Base-by-base conservation (phyloP, 2,888 invertebrate genomes). In the Pheosia gnoma region DNA sequence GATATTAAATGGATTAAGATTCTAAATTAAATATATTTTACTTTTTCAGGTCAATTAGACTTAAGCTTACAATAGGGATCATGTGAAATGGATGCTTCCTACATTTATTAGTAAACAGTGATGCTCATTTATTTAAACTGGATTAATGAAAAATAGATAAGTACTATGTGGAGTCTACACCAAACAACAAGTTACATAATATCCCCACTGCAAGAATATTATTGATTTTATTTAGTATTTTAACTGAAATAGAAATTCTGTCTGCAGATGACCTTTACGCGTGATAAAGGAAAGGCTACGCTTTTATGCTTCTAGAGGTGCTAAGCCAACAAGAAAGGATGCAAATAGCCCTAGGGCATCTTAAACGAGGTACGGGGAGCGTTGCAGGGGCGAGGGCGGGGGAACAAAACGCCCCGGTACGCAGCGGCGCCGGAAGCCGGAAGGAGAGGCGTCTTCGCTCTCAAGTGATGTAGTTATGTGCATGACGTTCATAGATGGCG, bases 311-410 rank as follows among this genome's bases (percentile, higher is more conserved):
- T 25, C 25, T 25, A 25, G 41, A 9, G 41, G 41, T 25, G 45
- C 41, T 45, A 36, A 36, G 7, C 25, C 57, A 45, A 57, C 45
- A 45, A 57, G 36, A 45, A 25, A 57, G 45, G 57, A 45, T 45
- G 13, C 43, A 57, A 57, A 57, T 57, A 57, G 45, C 57, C 57
- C 36, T 4, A 43, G 45, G 57, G 43, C 45, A 45, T 57, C 45
- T 57, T 57, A 57, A 57, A 56, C 38, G 43, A 57, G 43, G 41
- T 45, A 57, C 11, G 45, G 13, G 37, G 37, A 10, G n/a, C 25
- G 39, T 7, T 43, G 57, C 11, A 3, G 6, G 45, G 45, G 10
- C 45, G 43, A 39, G 55, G 55, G 55, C 11, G 13, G 39, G 37
- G 39, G 57, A 7, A 57, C 45, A 57, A 57, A 57, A 57, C 25